Evolutionary conservation across 2,797 vertebrate genomes (phyloP), one percentile per base, ranked within the genome.

Genomic region (Crenichthys baileyi): DNA sequence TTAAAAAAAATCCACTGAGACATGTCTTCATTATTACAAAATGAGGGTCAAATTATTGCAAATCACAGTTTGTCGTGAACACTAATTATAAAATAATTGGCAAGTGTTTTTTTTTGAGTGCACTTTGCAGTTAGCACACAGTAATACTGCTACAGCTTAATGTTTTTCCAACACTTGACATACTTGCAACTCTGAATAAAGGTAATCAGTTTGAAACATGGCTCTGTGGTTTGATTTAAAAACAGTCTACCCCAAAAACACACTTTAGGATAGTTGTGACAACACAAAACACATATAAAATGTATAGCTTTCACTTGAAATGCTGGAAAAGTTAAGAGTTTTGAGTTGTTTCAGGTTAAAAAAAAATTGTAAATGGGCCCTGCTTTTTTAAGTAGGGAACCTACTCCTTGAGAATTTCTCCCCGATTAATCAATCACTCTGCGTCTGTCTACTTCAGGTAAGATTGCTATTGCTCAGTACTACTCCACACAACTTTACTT

Each of bases 1-100:
- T 41, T 41, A 7, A 41, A 3, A 3, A 41, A 73, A 79, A 79
- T 78, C 85, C 77, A 39, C 78, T 2, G 79, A 86, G 83, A 82
- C 26, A 36, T 31, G 36, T 80, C 71, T 73, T 76, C 7, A 68
- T 83, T 90, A 53, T 39, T 5, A 80, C 74, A 75, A 58, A 73
- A 68, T 41, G 41, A 70, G 55, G 55, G 39, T 78, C 9, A 4
- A 68, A 46, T 80, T 53, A 83, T 83, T 39, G 72, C 26, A 31
- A 70, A 31, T 4, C 20, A 5, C 2, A 11, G 13, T 73, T 65
- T 80, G 73, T 72, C 67, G 53, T 76, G 75, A 65, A 82, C 36
- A 48, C 55, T 11, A 80, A 70, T 48, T 78, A 50, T 87, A 81
- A 65, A 36, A 39, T 65, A 65, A 39, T 65, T 82, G 65, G 20